Evolutionary conservation across 2,888 invertebrate species (phyloP), one percentile per base, ranked within the genome.

Genomic region (Zootermopsis nevadensis): DNA sequence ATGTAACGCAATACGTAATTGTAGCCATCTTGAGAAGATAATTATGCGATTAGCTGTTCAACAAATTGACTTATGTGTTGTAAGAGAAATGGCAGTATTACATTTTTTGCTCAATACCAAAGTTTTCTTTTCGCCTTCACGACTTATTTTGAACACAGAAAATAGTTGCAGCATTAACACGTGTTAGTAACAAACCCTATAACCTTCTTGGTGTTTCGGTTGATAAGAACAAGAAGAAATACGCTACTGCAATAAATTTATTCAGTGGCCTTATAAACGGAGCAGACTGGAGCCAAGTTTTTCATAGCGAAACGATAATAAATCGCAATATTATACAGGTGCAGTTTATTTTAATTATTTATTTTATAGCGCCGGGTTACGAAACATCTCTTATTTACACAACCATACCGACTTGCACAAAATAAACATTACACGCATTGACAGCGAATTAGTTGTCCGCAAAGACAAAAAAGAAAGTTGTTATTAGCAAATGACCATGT

Each of bases 241-340:
- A 60, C 12, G 6, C 60, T 60, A 27, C 60, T 60, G 60, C 1
- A 10, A 27, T n/a, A 60, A 60, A 60, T 27, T 0, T 60, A 60
- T n/a, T 60, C 60, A 60, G 60, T 60, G 15, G 27, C 12, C n/a
- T 60, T 12, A n/a, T 27, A 10, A 8, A 60, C 0, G 10, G 27
- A 27, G 19, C 48, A 66, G 33, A 0, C 15, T 22, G 7, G 69
- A 0, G 69, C 22, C 33, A 69, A 69, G 19, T 69, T 69, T 33
- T 31, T 69, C 69, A 33, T 7, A 30, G 69, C 31, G 19, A 69
- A 30, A 69, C 1, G 33, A 48, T 15, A 53, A 79, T 55, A 30
- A 79, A 79, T 31, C 55, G n/a, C 55, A 53, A 48, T 48, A 19
- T 79, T 48, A 79, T 79, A 53, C 60, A 79, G 53, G 55, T 22